Percentiles rank a stretch among this genome's conserved stretches.
Evolutionary conservation across 2,113 vertebrate genomes (phyloP).

Genomic region (Carollia perspicillata): DNA sequence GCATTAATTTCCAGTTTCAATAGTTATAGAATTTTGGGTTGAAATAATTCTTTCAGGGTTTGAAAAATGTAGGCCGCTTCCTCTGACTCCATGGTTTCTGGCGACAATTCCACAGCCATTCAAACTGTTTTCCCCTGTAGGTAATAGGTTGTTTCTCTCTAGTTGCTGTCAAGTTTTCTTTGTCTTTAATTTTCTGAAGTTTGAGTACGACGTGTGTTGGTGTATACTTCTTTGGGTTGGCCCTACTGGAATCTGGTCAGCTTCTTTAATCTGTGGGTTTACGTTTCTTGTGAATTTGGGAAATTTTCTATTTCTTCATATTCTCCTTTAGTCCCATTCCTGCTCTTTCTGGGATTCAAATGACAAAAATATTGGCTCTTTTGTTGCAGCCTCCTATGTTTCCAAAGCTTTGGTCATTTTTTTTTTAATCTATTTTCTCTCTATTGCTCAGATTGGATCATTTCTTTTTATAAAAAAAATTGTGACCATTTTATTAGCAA

Average conservation of each 20-base stretch:
- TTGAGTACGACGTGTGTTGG: background rate
- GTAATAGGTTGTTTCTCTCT: no score
- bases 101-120: background rate
- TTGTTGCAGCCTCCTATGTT: background rate
- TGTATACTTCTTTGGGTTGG: background rate
- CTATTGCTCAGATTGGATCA: background rate
- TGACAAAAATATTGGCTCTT: background rate
- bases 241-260: background rate
- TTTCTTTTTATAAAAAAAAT: background rate
- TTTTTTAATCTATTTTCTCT: background rate
- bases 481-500: background rate
- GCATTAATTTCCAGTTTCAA: background rate
- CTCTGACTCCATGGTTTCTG: background rate
- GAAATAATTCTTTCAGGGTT: background rate
- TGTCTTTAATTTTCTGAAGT: background rate
- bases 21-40: background rate
- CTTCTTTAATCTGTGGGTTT: background rate
- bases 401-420: background rate
- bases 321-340: background rate
- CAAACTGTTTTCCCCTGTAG: background rate
- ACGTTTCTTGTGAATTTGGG: background rate
- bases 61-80: background rate
- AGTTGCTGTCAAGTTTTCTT: background rate
- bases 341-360: background rate
- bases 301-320: slow-evolving; percentile 8